phyloP scores from a whole-genome alignment of 1,140 invertebrate species.

The Drosophila azteca region DNA sequence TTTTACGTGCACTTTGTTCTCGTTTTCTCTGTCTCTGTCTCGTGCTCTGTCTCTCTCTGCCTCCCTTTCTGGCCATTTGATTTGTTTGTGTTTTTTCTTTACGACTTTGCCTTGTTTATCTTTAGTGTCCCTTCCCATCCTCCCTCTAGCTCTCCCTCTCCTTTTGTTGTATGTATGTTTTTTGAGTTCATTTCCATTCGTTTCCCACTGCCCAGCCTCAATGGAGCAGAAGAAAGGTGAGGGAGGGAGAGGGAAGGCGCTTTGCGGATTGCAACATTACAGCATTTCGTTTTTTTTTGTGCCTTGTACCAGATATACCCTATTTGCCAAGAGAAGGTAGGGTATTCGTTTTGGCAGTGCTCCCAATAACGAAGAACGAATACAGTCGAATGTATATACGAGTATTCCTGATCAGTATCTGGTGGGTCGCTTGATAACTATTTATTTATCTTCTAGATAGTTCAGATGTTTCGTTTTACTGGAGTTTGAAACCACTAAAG shows the following conservation, averaged over 20 bases:
- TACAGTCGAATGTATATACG: too few relatives aligned
- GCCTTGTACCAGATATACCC: too few relatives aligned
- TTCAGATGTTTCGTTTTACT: too few relatives aligned
- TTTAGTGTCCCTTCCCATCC: slow-evolving; percentile 30
- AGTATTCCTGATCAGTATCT: too few relatives aligned
- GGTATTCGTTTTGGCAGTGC: too few relatives aligned
- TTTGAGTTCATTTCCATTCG: slow-evolving; percentile 40
- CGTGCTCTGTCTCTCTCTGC: not conserved
- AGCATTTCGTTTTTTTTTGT: slow-evolving; percentile 6
- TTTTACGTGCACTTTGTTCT: slow-evolving; percentile 32
- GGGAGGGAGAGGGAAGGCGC: slow-evolving; percentile 5
- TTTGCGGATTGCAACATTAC: slow-evolving; percentile 47
- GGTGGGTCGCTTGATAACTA: too few relatives aligned
- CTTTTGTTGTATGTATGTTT: not conserved
- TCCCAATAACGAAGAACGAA: too few relatives aligned
- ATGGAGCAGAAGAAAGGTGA: slow-evolving; percentile 26
- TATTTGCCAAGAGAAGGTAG: too few relatives aligned
- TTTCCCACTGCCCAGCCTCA: slow-evolving; percentile 24
- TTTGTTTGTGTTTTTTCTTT: slow-evolving; percentile 47
- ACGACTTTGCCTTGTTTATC: slow-evolving; percentile 43
- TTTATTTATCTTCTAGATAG: too few relatives aligned
- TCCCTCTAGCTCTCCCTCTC: not conserved
- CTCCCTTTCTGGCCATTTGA: slow-evolving; percentile 8
- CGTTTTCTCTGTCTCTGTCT: not conserved
- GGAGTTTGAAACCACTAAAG: too few relatives aligned